These are phyloP conservation scores for Pygoscelis adeliae DNA, from an alignment of 2,113 vertebrate species.

Conservation along the genomic window DNA sequence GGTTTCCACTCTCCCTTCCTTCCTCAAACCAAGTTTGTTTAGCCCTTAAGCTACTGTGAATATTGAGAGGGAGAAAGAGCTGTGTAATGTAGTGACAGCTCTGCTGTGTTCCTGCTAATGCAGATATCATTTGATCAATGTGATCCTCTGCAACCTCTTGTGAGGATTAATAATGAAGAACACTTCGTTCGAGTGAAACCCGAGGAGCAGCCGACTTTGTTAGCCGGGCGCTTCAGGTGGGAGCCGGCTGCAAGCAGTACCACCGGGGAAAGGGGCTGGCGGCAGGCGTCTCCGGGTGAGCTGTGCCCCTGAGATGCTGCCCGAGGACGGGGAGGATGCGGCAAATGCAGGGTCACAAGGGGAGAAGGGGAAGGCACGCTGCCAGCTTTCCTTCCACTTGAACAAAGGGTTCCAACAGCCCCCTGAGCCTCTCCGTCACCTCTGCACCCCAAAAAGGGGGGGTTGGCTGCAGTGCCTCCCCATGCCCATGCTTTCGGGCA, in stretches of 20 bases:
- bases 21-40: conserved; percentile 34
- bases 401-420: not conserved
- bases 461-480: fast-evolving
- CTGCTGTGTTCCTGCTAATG: not conserved
- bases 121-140: conserved; percentile 27
- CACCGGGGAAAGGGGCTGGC: not conserved
- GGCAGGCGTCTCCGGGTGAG: fast-evolving
- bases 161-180: not conserved
- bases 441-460: not conserved
- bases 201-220: not conserved
- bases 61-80: not conserved
- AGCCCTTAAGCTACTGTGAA: conserved; percentile 36
- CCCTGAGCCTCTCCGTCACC: not conserved
- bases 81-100: not conserved
- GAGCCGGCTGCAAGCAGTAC: not conserved
- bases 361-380: not conserved
- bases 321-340: not conserved
- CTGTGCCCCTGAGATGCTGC: too few relatives aligned
- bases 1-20: not conserved
- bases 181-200: not conserved
- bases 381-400: not conserved
- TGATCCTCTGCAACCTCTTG: not conserved
- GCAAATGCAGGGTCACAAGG: fast-evolving
- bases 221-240: not conserved
- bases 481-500: not conserved